Conservation (phyloP, 2,888 invertebrate genomes). For the Stratiomys singularior region DNA sequence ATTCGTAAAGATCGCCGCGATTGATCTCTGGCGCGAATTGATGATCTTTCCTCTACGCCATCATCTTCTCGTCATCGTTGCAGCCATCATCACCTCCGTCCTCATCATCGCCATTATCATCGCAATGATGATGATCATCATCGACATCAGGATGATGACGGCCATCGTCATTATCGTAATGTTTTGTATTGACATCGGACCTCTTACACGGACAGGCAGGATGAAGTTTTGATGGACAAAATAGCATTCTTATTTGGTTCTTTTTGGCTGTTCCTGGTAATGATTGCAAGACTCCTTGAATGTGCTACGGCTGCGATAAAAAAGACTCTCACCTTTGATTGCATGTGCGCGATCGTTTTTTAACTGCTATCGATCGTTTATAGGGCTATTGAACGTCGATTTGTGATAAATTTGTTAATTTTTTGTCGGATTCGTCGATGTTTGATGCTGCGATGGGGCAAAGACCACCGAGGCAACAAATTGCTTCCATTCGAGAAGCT, state of each 20-base stretch:
- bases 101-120: slow-evolving; percentile 26
- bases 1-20: slow-evolving; percentile 44
- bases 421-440: slow-evolving; percentile 12
- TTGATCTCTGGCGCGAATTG: slow-evolving; percentile 37
- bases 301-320: background rate
- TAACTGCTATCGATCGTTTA: slow-evolving; percentile 31
- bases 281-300: slow-evolving; percentile 11
- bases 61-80: slow-evolving; percentile 12
- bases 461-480: slow-evolving; percentile 45
- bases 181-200: slow-evolving; percentile 45
- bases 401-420: slow-evolving; percentile 46
- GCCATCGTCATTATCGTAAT: slow-evolving; percentile 42
- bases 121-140: slow-evolving; percentile 16
- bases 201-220: slow-evolving; percentile 23
- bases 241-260: slow-evolving; percentile 34
- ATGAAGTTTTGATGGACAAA: slow-evolving; percentile 35
- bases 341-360: slow-evolving; percentile 14
- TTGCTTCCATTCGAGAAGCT: slow-evolving; percentile 45
- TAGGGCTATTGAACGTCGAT: slow-evolving; percentile 43
- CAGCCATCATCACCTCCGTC: background rate
- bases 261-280: slow-evolving; percentile 6
- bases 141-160: slow-evolving; percentile 19
- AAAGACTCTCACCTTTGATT: slow-evolving; percentile 33
- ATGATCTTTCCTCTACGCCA: slow-evolving; percentile 13
- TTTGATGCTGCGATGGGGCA: slow-evolving; percentile 22